Evolutionary conservation across 1,140 invertebrate genomes (phyloP), one percentile per base, ranked within the genome.

Genomic region (Ctenoplectra terminalis): DNA sequence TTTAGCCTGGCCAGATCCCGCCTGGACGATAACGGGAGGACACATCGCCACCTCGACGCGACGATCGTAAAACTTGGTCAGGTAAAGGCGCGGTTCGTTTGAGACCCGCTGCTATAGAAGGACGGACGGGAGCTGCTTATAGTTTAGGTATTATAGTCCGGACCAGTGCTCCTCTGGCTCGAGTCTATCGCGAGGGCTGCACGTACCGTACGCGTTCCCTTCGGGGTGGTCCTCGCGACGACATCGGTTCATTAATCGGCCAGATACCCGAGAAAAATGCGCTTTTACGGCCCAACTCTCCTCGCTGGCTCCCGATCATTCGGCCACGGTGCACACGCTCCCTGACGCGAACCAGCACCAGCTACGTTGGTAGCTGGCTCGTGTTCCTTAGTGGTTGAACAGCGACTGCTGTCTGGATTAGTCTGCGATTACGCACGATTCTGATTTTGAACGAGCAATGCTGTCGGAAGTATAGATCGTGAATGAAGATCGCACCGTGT

Each of bases 31-130:
- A 94, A 94, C 90, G 89, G 83, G 88, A 88, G 92, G 91, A 93
- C 92, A 92, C 93, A 94, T 93, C 92, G 92, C 92, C 93, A 94
- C 93, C 93, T 94, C 90, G 92, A 75, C 91, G 90, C 92, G 93
- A 92, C 91, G 92, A 93, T 93, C 93, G 93, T 94, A 94, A 94
- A 93, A 94, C 91, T 93, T 91, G 89, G 87, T 86, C 92, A 93
- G 92, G 92, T 92, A 93, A 91, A 91, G 87, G 81, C 84, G 93
- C 92, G 93, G 93, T 87, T 81, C 92, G 91, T 93, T 93, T 93
- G 93, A 91, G 88, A 86, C 78, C 66, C 61, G 81, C 81, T 82
- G 86, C 72, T 84, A 71, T 54, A 81, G 80, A 73, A 80, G 74
- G 81, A 80, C 74, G 83, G 89, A 91, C 91, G 76, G 91, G 88